Percentiles rank a stretch among this genome's conserved stretches.
Conservation (phyloP, 2,113 vertebrate species). For the Sapayoa aenigma region DNA sequence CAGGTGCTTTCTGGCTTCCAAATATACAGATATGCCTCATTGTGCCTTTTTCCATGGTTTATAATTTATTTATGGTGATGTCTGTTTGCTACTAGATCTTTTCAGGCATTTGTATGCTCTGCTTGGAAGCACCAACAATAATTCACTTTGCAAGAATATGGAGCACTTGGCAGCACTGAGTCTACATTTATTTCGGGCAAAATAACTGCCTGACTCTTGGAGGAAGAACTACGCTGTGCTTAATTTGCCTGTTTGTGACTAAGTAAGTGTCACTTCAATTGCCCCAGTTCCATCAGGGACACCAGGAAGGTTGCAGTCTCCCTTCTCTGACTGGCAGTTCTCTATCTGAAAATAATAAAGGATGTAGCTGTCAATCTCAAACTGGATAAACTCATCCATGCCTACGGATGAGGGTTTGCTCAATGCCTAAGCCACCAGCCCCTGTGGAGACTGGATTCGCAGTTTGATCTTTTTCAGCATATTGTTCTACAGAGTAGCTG, state of each 20-base stretch:
- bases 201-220: background rate
- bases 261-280: background rate
- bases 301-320: background rate
- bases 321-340: background rate
- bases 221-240: background rate
- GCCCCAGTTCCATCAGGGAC: background rate
- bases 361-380: background rate
- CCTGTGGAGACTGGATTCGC: rapidly evolving
- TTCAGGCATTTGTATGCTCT: background rate
- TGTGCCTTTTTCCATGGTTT: background rate
- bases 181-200: background rate
- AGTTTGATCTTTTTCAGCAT: background rate
- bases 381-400: background rate
- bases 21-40: background rate
- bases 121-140: background rate
- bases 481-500: background rate
- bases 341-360: background rate
- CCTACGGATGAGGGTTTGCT: background rate
- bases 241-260: background rate
- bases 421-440: rapidly evolving
- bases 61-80: background rate
- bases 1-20: background rate
- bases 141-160: background rate
- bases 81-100: background rate
- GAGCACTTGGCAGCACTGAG: background rate